Evolutionary conservation across 2,797 vertebrate species (phyloP).

Genomic region (Syngnathus rostellatus): DNA sequence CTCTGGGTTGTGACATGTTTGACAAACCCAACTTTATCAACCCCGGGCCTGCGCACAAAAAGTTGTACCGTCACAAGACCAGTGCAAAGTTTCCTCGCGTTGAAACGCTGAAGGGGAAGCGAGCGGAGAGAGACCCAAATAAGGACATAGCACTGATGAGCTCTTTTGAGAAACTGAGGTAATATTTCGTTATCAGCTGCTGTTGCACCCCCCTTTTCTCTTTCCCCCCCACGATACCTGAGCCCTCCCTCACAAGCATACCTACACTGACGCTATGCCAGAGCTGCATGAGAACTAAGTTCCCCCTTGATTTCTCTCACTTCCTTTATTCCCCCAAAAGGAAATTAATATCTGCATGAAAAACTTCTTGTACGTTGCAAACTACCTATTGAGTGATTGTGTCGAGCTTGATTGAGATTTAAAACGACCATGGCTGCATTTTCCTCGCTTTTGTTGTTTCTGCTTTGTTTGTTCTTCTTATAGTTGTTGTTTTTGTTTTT

Average conservation of each 20-base stretch:
- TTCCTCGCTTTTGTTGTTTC: conserved; percentile 89
- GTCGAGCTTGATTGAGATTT: conserved; percentile 94
- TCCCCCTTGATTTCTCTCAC: conserved; percentile 70
- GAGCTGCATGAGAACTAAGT: conserved; percentile 93
- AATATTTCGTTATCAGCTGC: conserved; percentile 96
- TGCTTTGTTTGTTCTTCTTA: conserved; percentile 76
- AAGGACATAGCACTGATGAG: conserved; percentile 94
- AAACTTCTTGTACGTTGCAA: conserved; percentile 90
- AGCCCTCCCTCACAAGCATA: conserved; percentile 80
- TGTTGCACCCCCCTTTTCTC: conserved; percentile 79
- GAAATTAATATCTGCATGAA: conserved; percentile 88
- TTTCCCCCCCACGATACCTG: conserved; percentile 72
- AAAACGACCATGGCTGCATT: conserved; percentile 88
- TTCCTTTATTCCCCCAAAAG: conserved; percentile 70
- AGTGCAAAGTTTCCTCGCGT: conserved; percentile 94
- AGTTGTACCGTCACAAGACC: conserved; percentile 99
- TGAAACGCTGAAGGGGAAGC: conserved; percentile 95
- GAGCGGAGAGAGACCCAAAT: conserved; percentile 85
- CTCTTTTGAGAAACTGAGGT: conserved; percentile 99
- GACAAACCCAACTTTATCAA: conserved; percentile 94
- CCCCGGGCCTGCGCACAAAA: conserved; percentile 97
- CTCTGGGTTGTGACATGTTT: conserved; percentile 86
- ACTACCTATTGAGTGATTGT: conserved; percentile 95
- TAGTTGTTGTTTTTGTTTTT: conserved; percentile 68
- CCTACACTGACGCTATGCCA: conserved; percentile 80